phyloP scores from a whole-genome alignment of 2,797 vertebrate genomes.

The Perodicticus potto region DNA sequence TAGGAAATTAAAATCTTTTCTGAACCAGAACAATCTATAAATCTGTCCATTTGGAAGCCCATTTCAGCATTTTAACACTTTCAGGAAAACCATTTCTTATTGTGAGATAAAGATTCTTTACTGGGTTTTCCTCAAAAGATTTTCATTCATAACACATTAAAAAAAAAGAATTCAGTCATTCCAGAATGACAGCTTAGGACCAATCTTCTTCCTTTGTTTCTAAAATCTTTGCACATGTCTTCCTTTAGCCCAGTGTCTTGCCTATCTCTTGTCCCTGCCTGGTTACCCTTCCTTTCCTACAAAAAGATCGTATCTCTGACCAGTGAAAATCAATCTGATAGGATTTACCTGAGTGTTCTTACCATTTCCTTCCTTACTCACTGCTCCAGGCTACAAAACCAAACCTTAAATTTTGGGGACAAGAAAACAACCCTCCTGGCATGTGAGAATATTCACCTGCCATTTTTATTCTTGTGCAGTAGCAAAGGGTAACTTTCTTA shows the following conservation, averaged over 20 bases:
- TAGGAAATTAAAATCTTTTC: constrained; percentile 19
- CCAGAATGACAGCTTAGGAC: not conserved
- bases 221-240: not conserved
- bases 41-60: not conserved
- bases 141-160: not conserved
- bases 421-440: not conserved
- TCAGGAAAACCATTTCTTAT: not conserved
- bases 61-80: constrained; percentile 33
- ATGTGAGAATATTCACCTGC: not conserved
- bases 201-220: not conserved
- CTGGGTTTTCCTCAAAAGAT: not conserved
- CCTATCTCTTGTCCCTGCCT: not conserved
- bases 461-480: not conserved
- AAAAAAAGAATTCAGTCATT: not conserved
- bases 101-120: not conserved
- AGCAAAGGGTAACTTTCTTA: not conserved
- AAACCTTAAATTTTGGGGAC: not conserved
- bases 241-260: not conserved
- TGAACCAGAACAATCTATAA: not conserved
- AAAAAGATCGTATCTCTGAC: not conserved
- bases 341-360: not conserved
- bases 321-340: not conserved
- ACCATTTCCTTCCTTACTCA: not conserved
- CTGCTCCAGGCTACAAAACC: not conserved
- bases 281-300: not conserved